phyloP scores from a whole-genome alignment of 2,888 invertebrate species.

The Mimumesa dahlbomi region DNA sequence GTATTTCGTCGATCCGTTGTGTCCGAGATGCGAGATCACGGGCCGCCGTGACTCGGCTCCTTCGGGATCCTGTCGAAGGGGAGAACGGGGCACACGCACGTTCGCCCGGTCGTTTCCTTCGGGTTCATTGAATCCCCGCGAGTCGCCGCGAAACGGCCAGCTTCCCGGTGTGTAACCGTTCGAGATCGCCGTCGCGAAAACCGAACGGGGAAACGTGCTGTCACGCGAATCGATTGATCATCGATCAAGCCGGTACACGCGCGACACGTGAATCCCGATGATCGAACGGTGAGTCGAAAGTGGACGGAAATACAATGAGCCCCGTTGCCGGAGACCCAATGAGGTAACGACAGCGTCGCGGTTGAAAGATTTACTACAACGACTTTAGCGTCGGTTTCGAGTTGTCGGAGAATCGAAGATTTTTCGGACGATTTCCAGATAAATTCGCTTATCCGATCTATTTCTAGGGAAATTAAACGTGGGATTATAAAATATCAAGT shows the following conservation, averaged over 20 bases:
- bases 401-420: too few relatives aligned
- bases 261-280: slow-evolving; percentile 34
- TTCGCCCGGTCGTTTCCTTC: slow-evolving; percentile 35
- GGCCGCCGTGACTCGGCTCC: slow-evolving; percentile 70
- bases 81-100: slow-evolving; percentile 12
- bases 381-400: too few relatives aligned
- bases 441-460: too few relatives aligned
- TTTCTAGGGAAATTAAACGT: too few relatives aligned
- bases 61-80: slow-evolving; percentile 50
- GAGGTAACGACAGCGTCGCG: background rate
- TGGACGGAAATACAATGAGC: background rate
- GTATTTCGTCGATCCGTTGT: slow-evolving; percentile 55
- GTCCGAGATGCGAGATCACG: slow-evolving; percentile 63
- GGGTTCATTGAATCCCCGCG: slow-evolving; percentile 62
- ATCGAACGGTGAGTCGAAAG: slow-evolving; percentile 27
- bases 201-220: slow-evolving; percentile 54
- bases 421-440: too few relatives aligned
- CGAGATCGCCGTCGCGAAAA: slow-evolving; percentile 49
- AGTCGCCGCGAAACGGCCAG: slow-evolving; percentile 33
- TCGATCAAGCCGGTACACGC: slow-evolving; percentile 51
- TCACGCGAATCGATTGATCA: slow-evolving; percentile 62
- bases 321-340: background rate
- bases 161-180: slow-evolving; percentile 41
- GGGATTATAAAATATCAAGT: too few relatives aligned
- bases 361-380: slow-evolving; percentile 12